Evolutionary conservation across 2,888 invertebrate genomes (phyloP).

Genomic region (Stomorhina lunata): DNA sequence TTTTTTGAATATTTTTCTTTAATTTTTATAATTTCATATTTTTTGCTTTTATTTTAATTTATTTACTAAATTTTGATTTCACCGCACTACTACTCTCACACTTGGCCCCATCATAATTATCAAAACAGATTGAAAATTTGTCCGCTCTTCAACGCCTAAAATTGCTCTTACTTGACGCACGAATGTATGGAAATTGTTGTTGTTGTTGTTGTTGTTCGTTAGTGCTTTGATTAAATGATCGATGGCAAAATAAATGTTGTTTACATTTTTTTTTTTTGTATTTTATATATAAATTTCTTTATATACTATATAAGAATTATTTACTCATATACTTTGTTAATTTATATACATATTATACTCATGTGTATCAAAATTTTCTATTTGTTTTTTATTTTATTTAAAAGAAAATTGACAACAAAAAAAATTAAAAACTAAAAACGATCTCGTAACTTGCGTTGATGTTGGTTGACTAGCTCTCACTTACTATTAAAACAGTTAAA

Average conservation of each 20-base stretch:
- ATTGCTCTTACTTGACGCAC: conserved; percentile 30
- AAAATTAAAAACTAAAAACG: conserved; percentile 42
- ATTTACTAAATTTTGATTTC: conserved; percentile 46
- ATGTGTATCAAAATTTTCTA: not conserved
- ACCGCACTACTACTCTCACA: conserved; percentile 34
- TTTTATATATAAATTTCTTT: too few relatives aligned
- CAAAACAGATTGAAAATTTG: not conserved
- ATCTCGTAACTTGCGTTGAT: conserved; percentile 48
- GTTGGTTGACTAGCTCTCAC: conserved; percentile 55
- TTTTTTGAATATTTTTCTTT: not conserved
- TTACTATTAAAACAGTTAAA: conserved; percentile 48
- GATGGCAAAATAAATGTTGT: too few relatives aligned
- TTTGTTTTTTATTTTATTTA: conserved; percentile 6
- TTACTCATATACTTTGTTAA: too few relatives aligned
- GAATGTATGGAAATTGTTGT: not conserved
- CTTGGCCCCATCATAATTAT: conserved; percentile 26
- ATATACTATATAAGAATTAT: too few relatives aligned
- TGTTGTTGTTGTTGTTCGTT: conserved; percentile 3
- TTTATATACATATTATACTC: not conserved
- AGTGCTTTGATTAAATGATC: too few relatives aligned
- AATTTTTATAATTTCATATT: too few relatives aligned
- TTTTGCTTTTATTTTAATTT: conserved; percentile 2
- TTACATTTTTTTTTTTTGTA: not conserved
- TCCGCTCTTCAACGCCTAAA: not conserved
- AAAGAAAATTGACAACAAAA: conserved; percentile 20